Percentiles rank a stretch among this genome's conserved stretches.
Evolutionary conservation across 2,113 vertebrate species (phyloP).

Genomic region (Osmerus mordax): DNA sequence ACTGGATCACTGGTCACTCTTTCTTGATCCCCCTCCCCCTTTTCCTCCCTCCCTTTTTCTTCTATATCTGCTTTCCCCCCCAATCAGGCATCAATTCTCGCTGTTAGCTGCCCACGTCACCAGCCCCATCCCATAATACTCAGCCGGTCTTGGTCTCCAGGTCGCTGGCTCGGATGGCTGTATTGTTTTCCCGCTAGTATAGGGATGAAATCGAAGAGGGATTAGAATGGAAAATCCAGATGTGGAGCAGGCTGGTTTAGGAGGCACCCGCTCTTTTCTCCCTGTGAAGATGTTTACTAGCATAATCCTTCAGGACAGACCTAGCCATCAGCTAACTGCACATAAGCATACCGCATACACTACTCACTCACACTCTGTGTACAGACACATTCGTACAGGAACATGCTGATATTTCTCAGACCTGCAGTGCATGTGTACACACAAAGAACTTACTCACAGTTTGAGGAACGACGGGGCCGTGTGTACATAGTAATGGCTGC

Average conservation of each 20-base stretch:
- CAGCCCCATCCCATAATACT: background rate
- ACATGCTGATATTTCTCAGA: background rate
- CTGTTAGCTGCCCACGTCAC: background rate
- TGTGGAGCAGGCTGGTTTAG: conserved; percentile 4
- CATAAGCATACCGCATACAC: background rate
- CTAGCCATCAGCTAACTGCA: background rate
- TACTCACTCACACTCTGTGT: background rate
- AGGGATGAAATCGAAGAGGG: conserved; percentile 1
- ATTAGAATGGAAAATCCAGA: conserved; percentile 12
- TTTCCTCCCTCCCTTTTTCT: background rate
- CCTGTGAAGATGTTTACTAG: conserved; percentile 26
- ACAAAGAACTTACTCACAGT: conserved; percentile 19
- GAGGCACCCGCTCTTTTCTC: background rate
- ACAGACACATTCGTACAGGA: background rate
- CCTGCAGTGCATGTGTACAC: conserved; percentile 14
- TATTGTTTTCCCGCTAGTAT: background rate
- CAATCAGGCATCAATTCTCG: background rate
- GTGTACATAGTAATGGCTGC: background rate
- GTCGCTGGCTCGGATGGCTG: background rate
- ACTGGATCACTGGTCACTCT: background rate
- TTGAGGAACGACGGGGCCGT: background rate
- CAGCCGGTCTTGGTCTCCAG: background rate
- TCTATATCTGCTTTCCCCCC: background rate
- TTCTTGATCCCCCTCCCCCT: background rate
- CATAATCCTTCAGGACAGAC: conserved; percentile 16